Evolutionary conservation across 1,140 invertebrate species (phyloP), one percentile per base, ranked within the genome.

Genomic region (Lysiphlebus fabarum): DNA sequence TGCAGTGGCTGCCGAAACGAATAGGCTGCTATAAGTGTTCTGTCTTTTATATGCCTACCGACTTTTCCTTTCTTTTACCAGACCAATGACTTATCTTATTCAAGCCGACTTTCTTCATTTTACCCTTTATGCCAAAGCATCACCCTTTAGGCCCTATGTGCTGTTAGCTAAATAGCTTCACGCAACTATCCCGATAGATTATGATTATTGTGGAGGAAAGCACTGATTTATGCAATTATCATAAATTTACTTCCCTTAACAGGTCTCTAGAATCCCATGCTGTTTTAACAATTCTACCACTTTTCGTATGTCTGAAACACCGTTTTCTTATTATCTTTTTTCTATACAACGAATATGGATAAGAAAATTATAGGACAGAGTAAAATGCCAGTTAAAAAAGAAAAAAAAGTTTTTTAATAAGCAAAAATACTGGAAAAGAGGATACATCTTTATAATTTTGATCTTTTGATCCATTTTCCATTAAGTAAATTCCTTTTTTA

Each of bases 151-250:
- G 62, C 65, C 58, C 58, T 61, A 63, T 69, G 71, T 68, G 70
- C 75, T 75, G 69, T 71, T 67, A 72, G 76, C 73, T 78, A 78
- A 78, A 78, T 77, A 78, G 75, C 76, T 78, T 76, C 65, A 70
- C 65, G 67, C 74, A 78, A 77, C 76, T 78, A 78, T 78, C 76
- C 73, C 74, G 75, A 78, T 78, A 78, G 75, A 76, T 78, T 78
- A 78, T 76, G 75, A 78, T 78, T 76, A 76, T 78, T 78, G 75
- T 76, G 73, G 71, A 78, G 75, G 76, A 77, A 78, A 77, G 76
- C 75, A 75, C 71, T 77, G 76, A 77, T 78, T 78, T 78, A 78
- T 78, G 75, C 75, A 77, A 77, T 78, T 76, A 78, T 78, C 76
- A 77, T 78, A 78, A 77, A 78, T 78, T 76, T 70, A 67, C 67